Base-by-base conservation (phyloP, 2,113 vertebrate species). In the Falco punctatus region DNA sequence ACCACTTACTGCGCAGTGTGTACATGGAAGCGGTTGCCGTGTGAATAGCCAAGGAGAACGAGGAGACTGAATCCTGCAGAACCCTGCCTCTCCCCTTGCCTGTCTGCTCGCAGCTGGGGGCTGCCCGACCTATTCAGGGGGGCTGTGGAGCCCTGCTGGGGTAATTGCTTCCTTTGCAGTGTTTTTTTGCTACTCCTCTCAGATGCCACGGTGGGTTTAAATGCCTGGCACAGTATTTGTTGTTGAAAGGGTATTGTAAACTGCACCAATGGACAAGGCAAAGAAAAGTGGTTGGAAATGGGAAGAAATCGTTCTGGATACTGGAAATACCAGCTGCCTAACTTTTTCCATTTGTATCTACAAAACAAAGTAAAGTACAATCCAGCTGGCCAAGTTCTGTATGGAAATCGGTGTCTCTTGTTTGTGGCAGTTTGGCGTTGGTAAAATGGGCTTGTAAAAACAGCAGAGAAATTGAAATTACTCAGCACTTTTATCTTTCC, bases 111-210 rank as follows among this genome's bases (percentile, higher is more conserved):
- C 2, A 0, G 57, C 1, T 27, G 49, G 70, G n/a, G 49, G 33
- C 46, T 73, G 90, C 70, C 40, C 0, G 0, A 62, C 74, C 71
- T 46, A 49, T 48, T 80, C 55, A 65, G 26, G n/a, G n/a, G 27
- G 44, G 24, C 57, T 71, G 15, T 62, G 86, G 46, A 93, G 65
- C 61, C 92, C 70, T n/a, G 86, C 91, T 46, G 89, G 33, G 73
- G 80, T 90, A 95, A 95, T 85, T 90, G 66, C 91, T 95, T 91
- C 83, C 89, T 87, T 26, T n/a, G 66, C 81, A 69, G 86, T 22
- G 70, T 27, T 26, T 58, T 57, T 73, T 91, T 32, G 33, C 82
- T 87, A 13, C 38, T 87, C 71, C 62, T 48, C 38, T 35, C 65
- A 46, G 73, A 85, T 81, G 66, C 69, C 35, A 65, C 4, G 1